phyloP scores from a whole-genome alignment of 2,888 invertebrate genomes.

The Deilephila porcellus region DNA sequence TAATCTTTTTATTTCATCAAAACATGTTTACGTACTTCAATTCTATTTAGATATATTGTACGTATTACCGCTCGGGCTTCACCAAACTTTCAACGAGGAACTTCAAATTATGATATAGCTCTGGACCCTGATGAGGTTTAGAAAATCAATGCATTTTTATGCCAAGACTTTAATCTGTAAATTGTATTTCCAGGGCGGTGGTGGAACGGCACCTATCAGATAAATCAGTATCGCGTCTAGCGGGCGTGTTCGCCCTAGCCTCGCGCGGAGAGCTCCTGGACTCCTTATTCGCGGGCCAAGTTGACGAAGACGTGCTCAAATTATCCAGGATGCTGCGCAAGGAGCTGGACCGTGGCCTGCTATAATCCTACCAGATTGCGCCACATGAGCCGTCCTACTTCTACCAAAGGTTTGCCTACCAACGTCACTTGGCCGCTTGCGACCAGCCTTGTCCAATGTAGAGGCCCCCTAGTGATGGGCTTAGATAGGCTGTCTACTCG shows the following conservation, averaged over 20 bases:
- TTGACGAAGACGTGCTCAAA: slow-evolving; percentile 75
- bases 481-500: slow-evolving; percentile 29
- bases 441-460: slow-evolving; percentile 8
- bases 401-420: slow-evolving; percentile 59
- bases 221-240: slow-evolving; percentile 91
- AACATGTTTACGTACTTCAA: too few species aligned
- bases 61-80: too few species aligned
- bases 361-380: slow-evolving; percentile 60
- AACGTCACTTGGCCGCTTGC: slow-evolving; percentile 52
- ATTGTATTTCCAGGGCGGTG: slow-evolving; percentile 82
- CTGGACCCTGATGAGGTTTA: too few species aligned
- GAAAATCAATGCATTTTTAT: neutral
- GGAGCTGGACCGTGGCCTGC: slow-evolving; percentile 76
- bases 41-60: too few species aligned
- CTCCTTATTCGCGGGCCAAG: slow-evolving; percentile 74
- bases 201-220: slow-evolving; percentile 93
- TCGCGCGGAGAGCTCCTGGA: slow-evolving; percentile 76
- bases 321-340: slow-evolving; percentile 78
- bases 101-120: too few species aligned
- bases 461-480: neutral
- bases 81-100: too few species aligned
- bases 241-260: slow-evolving; percentile 87
- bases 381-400: slow-evolving; percentile 66
- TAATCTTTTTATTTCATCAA: too few species aligned
- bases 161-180: neutral